Evolutionary conservation across 2,888 invertebrate genomes (phyloP), one percentile per base, ranked within the genome.

Genomic region (Drosophila picticornis): DNA sequence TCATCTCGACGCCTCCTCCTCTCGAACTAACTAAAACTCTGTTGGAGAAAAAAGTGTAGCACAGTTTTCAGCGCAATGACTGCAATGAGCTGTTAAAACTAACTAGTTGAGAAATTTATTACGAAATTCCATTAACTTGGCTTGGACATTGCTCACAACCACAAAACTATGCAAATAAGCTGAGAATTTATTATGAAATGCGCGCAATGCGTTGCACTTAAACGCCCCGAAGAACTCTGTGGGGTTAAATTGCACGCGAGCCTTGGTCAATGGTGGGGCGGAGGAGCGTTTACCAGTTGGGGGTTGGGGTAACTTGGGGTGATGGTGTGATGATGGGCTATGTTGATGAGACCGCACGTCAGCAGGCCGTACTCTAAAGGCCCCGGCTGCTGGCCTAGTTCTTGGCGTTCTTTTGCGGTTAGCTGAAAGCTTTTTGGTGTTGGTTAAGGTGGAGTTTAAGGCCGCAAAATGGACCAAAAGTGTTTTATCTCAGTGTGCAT

Each of bases 151-250:
- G 87, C 89, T 88, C 84, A 67, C 81, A 70, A 73, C 89, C 84
- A 65, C 89, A 88, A 84, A 87, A 88, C 90, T 88, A 90, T 88
- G 90, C 90, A 90, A 88, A 90, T 88, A 90, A 90, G 90, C 90
- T 73, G 74, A 72, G 77, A 88, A 86, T 90, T 88, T 88, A 88
- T 87, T 86, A 86, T 86, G 82, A 90, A 88, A 90, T 88, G 82
- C 75, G 90, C 83, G 73, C 74, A 78, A 80, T 77, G 78, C 76
- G 67, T 65, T 84, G 86, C 87, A 78, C 88, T 76, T 71, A 80
- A 76, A 56, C 66, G 59, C 52, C 53, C 27, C 57, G 59, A 29
- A 52, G 38, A 38, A 56, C 38, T 25, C n/a, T 13, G 27, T 32
- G 50, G 34, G 57, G 34, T 40, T 29, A 38, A 40, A 25, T 36